phyloP scores from a whole-genome alignment of 1,140 invertebrate species.

The Drosophila gunungcola region DNA sequence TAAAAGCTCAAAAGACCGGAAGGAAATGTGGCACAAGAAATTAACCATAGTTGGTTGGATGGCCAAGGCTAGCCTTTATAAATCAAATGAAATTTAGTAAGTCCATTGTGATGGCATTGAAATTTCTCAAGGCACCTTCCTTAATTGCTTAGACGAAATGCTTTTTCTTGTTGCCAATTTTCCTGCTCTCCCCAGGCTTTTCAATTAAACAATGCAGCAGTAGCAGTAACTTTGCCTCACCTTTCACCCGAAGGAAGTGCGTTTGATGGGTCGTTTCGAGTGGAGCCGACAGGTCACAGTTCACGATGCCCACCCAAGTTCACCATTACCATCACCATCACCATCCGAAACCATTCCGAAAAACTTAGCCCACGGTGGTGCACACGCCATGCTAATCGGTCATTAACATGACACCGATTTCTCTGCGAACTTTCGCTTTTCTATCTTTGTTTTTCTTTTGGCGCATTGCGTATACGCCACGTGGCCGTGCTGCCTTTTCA shows the following conservation, averaged over 20 bases:
- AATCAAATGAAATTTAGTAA: too few species aligned
- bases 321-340: not conserved
- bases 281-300: constrained; percentile 25
- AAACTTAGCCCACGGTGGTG: not conserved
- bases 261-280: constrained; percentile 17
- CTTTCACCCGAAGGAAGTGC: constrained; percentile 16
- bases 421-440: constrained; percentile 2
- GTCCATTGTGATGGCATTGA: too few species aligned
- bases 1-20: constrained; percentile 1
- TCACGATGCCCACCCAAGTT: constrained; percentile 7
- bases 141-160: not conserved
- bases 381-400: constrained; percentile 69
- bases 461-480: constrained; percentile 57
- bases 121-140: too few species aligned
- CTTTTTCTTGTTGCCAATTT: not conserved
- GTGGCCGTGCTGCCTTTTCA: constrained; percentile 8
- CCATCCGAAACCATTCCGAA: not conserved
- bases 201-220: not conserved
- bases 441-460: constrained; percentile 9
- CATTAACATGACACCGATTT: constrained; percentile 79
- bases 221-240: not conserved
- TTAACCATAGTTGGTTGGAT: constrained; percentile 8
- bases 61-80: too few species aligned
- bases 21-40: constrained; percentile 31
- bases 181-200: not conserved